phyloP scores from a whole-genome alignment of 2,797 vertebrate species.

The Gymnoscopelus microlampas region DNA sequence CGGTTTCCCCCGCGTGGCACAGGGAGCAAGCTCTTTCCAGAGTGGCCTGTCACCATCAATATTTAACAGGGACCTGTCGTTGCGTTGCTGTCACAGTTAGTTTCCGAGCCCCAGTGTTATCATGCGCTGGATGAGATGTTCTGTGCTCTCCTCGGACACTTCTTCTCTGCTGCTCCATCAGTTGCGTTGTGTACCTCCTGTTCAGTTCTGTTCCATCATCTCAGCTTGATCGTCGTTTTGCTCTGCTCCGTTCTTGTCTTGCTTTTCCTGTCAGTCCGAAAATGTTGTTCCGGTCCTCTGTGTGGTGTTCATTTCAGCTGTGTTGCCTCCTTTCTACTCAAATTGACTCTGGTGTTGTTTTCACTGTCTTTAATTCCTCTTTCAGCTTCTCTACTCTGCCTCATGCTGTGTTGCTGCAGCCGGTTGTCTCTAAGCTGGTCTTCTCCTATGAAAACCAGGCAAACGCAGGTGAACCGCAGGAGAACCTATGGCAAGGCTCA shows the following conservation, averaged over 20 bases:
- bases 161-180: too few species aligned
- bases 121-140: constrained; percentile 27
- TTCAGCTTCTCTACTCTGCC: neutral
- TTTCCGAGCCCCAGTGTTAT: constrained; percentile 36
- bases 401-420: neutral
- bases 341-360: neutral
- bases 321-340: constrained; percentile 18
- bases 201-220: neutral
- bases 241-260: neutral
- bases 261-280: neutral
- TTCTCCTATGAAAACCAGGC: constrained; percentile 11
- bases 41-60: constrained; percentile 68
- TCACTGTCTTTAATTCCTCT: neutral
- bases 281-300: neutral
- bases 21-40: constrained; percentile 53
- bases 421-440: constrained; percentile 22
- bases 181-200: neutral
- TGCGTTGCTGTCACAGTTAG: constrained; percentile 61
- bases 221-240: neutral
- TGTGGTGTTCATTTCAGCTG: neutral
- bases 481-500: constrained; percentile 19
- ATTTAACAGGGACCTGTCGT: constrained; percentile 67
- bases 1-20: constrained; percentile 32
- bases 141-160: constrained; percentile 9
- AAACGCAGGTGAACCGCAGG: neutral